A percentile compares a stretch with the other conserved stretches of the same genome.
Evolutionary conservation across 2,888 invertebrate species (phyloP).

Genomic region (Agrotis ipsilon): DNA sequence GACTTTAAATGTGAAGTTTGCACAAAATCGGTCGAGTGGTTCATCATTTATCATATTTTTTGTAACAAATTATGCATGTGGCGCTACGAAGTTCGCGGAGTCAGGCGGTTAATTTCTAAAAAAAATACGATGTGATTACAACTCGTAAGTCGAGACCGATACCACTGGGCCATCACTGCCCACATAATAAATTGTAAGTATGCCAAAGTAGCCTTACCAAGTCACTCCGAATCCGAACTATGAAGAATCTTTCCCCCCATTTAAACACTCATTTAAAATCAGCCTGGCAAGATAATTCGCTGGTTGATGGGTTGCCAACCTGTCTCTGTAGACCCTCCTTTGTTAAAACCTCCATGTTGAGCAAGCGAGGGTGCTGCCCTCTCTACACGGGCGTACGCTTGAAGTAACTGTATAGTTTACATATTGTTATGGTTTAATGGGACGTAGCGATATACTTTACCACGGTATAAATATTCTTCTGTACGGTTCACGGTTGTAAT

Average conservation of each 20-base stretch:
- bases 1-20: too few species aligned
- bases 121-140: too few species aligned
- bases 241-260: neutral
- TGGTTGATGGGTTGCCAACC: constrained; percentile 52
- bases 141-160: too few species aligned
- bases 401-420: constrained; percentile 27
- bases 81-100: too few species aligned
- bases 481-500: too few species aligned
- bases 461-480: too few species aligned
- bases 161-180: too few species aligned
- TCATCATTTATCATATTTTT: too few species aligned
- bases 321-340: constrained; percentile 47
- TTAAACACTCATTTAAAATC: constrained; percentile 31
- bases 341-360: constrained; percentile 19
- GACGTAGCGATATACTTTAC: neutral
- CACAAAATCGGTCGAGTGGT: too few species aligned
- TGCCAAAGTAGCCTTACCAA: neutral
- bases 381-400: constrained; percentile 12
- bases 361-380: constrained; percentile 40
- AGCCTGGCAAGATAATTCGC: constrained; percentile 47
- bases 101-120: too few species aligned
- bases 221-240: neutral
- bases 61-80: too few species aligned
- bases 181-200: too few species aligned
- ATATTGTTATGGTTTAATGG: constrained; percentile 23